A percentile compares a stretch with the other conserved stretches of the same genome.
These are phyloP conservation scores for Ctenosaura bakeri DNA, from an alignment of 2,797 vertebrate genomes.

Conservation along the genomic window DNA sequence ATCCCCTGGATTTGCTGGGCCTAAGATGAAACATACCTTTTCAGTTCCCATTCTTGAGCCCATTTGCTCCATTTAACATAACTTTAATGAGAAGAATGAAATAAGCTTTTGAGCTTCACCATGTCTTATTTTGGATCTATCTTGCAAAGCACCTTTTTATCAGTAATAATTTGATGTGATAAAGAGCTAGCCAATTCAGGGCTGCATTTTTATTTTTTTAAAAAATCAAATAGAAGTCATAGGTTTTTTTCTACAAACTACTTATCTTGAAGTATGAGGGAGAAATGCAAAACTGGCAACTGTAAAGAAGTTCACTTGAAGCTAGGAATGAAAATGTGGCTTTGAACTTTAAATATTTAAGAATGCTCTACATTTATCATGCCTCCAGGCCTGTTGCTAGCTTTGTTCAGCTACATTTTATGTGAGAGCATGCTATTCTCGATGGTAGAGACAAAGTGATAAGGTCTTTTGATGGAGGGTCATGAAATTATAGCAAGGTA, in stretches of 20 bases:
- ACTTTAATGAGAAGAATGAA: neutral
- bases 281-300: constrained; percentile 12
- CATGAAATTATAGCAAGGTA: constrained; percentile 47
- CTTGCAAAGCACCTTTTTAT: neutral
- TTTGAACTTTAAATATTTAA: constrained; percentile 64
- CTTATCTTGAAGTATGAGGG: constrained; percentile 29
- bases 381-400: constrained; percentile 30
- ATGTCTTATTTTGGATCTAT: neutral
- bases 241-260: constrained; percentile 18
- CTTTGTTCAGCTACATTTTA: constrained; percentile 54
- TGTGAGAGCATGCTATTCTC: constrained; percentile 45
- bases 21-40: neutral
- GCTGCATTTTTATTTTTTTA: neutral
- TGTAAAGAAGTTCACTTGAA: constrained; percentile 38
- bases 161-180: neutral
- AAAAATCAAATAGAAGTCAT: neutral
- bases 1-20: neutral
- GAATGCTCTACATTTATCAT: constrained; percentile 50
- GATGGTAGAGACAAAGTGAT: constrained; percentile 44
- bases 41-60: neutral
- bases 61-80: neutral
- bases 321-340: constrained; percentile 41
- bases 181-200: constrained; percentile 14
- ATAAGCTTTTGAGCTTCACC: neutral
- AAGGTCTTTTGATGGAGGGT: constrained; percentile 58